Evolutionary conservation across 1,140 invertebrate genomes (phyloP).

Genomic region (Drosophila lacertosa): DNA sequence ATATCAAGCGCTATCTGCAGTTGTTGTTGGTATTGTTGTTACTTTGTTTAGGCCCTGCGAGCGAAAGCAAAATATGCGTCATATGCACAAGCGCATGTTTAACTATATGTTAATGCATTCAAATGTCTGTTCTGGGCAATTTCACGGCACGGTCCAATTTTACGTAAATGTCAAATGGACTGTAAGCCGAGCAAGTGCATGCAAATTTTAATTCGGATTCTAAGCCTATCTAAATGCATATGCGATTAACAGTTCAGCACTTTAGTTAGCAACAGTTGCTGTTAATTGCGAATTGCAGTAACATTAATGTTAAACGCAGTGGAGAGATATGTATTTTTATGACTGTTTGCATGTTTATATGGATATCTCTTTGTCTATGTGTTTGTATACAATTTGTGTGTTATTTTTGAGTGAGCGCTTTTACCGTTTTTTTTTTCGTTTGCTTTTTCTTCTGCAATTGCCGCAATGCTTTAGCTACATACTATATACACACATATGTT

Average conservation of each 20-base stretch:
- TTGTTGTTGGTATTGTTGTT: too few species aligned
- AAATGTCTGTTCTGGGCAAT: background rate
- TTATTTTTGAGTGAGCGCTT: too few species aligned
- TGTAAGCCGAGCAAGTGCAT: slow-evolving; percentile 17
- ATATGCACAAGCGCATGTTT: background rate
- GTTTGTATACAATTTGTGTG: too few species aligned
- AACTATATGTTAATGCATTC: background rate
- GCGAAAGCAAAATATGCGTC: too few species aligned
- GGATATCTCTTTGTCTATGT: too few species aligned
- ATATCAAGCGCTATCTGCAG: too few species aligned
- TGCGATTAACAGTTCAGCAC: background rate
- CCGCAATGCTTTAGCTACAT: too few species aligned
- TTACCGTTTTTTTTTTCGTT: background rate
- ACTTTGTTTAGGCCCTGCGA: background rate
- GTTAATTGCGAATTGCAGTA: background rate
- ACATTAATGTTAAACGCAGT: too few species aligned
- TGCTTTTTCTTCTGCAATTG: background rate
- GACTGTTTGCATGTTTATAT: too few species aligned
- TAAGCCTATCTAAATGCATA: background rate
- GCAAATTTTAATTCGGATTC: slow-evolving; percentile 1
- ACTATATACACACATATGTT: background rate
- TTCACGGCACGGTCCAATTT: slow-evolving; percentile 4
- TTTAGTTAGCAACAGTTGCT: background rate
- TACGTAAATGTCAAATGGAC: background rate
- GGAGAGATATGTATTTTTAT: too few species aligned